Base-by-base conservation (phyloP, 2,113 vertebrate species). In the Origma solitaria region DNA sequence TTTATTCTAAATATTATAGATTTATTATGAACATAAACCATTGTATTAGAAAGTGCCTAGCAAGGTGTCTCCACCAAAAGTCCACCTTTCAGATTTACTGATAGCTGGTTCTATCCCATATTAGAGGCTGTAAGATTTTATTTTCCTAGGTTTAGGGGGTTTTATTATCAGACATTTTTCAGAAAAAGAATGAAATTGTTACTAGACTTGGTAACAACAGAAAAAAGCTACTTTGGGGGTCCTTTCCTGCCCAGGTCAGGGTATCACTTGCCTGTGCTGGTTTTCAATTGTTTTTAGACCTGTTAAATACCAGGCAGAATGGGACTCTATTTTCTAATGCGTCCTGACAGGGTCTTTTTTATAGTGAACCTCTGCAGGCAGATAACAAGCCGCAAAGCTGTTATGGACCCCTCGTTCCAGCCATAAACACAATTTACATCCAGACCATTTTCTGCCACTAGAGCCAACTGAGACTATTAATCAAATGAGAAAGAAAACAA, bases 341-440 rank as follows among this genome's bases (percentile, higher is more conserved):
- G 60, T 86, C 84, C 93, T 92, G 85, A 95, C 71, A 77, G 50
- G 66, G 42, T 28, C 18, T 57, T 86, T 89, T 87, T 84, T 21
- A 72, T 13, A 44, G 85, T 42, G 38, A 75, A 90, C 62, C 71
- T 93, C 90, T 64, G 80, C 38, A 81, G 82, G 92, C 58, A 94
- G 85, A 47, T 88, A 88, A 94, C 79, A 95, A 90, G 38, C 44
- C 90, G 56, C 2, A 6, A 68, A 66, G 56, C 68, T 94, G 79
- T 75, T 90, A 71, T 57, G 82, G 79, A 88, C 88, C 82, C 79
- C 75, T 70, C 53, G 2, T 66, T 86, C 72, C 82, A 94, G 90
- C 80, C 95, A 94, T 92, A 96, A 97, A 96, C 76, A 88, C 90
- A 81, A 95, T 95, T 96, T 90, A 90, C 93, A 93, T 78, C 86